Conservation (phyloP, 2,888 invertebrate genomes). For the Mythimna ferrago region DNA sequence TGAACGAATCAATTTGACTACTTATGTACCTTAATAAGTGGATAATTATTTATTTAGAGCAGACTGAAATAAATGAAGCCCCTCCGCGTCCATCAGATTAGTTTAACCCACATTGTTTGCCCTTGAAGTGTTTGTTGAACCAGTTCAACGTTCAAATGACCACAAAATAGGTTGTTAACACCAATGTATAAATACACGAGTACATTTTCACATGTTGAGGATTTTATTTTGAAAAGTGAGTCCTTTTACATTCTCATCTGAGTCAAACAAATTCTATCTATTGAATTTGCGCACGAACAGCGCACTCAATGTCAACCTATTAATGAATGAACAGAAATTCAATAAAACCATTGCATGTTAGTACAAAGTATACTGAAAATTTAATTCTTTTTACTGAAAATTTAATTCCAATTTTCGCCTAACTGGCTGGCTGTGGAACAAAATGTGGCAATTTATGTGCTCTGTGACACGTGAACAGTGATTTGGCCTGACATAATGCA, state of each 20-base stretch:
- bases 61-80: conserved; percentile 17
- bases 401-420: conserved; percentile 31
- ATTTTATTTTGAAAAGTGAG: not conserved
- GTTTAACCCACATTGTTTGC: not conserved
- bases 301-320: conserved; percentile 7
- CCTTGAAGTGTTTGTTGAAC: not conserved
- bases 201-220: not conserved
- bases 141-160: not conserved
- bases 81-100: not conserved
- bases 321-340: conserved; percentile 26
- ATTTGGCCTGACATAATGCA: conserved; percentile 60
- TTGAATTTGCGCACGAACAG: not conserved
- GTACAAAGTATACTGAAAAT: conserved; percentile 21
- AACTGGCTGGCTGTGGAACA: conserved; percentile 25
- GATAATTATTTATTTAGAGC: conserved; percentile 22
- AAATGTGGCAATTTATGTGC: conserved; percentile 43
- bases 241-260: conserved; percentile 7
- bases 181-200: not conserved
- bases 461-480: conserved; percentile 44
- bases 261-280: conserved; percentile 9
- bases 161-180: not conserved
- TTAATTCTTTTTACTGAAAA: conserved; percentile 22
- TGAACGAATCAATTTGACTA: conserved; percentile 26
- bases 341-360: conserved; percentile 29
- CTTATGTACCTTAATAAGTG: not conserved